Evolutionary conservation across 2,888 invertebrate genomes (phyloP), one percentile per base, ranked within the genome.

Genomic region (Thumatha senex): DNA sequence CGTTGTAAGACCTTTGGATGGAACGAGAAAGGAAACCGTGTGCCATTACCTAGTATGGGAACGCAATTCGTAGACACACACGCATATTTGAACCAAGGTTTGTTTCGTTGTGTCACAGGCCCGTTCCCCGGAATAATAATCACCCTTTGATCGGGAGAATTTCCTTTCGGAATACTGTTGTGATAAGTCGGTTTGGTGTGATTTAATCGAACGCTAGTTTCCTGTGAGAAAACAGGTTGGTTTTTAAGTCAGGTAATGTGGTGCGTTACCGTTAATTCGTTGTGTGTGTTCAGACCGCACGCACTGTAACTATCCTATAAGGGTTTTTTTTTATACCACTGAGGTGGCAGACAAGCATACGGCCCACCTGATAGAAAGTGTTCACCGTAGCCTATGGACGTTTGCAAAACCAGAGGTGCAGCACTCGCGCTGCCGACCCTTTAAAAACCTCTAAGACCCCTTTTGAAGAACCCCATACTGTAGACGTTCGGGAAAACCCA

Each of bases 51-150:
- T 81, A 80, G 82, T 85, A 89, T 83, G 86, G 87, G 82, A 87
- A 87, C 86, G 85, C 85, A 87, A 89, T 87, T 88, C 85, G 84
- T 86, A 86, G 84, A 84, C 82, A 84, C 85, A 85, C 85, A 86
- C 84, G 84, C 78, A 47, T 59, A 60, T 67, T 63, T 56, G 48
- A 80, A 80, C 78, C 81, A 84, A 84, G 84, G 85, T 82, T 82
- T 78, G 67, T 71, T 78, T 75, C 75, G 78, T 80, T 82, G 79
- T 76, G 77, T 74, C 78, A 78, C 71, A 69, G 76, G 72, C 73
- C 66, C 66, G 72, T 68, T 64, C 63, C 64, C 55, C 56, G 61
- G 63, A 61, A 72, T 84, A 80, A 66, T 66, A 66, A 61, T 70
- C 72, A 82, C 86, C 76, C 69, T 68, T 74, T 86, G 78, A 48